phyloP scores from a whole-genome alignment of 2,797 vertebrate species.

The Spondyliosoma cantharus region DNA sequence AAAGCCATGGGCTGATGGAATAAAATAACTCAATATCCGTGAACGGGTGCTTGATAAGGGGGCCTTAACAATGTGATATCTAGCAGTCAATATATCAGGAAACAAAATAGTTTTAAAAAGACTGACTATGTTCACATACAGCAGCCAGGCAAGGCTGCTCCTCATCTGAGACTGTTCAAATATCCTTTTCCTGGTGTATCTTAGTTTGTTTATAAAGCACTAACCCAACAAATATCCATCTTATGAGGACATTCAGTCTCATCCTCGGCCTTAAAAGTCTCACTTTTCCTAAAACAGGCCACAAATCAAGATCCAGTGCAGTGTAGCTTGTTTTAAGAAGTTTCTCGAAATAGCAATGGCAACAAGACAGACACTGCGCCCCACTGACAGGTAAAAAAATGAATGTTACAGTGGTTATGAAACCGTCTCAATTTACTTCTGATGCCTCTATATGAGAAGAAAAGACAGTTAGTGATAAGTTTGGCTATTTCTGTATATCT shows the following conservation, averaged over 20 bases:
- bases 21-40: background rate
- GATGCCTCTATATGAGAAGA: too few relatives aligned
- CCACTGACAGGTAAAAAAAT: too few relatives aligned
- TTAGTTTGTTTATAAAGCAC: background rate
- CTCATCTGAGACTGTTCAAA: background rate
- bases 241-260: background rate
- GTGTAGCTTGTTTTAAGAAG: background rate
- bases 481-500: too few relatives aligned
- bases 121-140: background rate
- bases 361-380: too few relatives aligned
- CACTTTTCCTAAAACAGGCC: background rate
- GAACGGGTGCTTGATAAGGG: background rate
- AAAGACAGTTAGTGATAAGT: too few relatives aligned
- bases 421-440: too few relatives aligned
- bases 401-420: too few relatives aligned
- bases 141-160: background rate
- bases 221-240: background rate
- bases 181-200: background rate
- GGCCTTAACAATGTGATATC: background rate
- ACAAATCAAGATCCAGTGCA: background rate
- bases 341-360: background rate
- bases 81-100: background rate
- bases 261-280: background rate
- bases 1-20: background rate
- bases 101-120: background rate